Evolutionary conservation across 2,888 invertebrate species (phyloP), one percentile per base, ranked within the genome.

Genomic region (Onchidella celtica): DNA sequence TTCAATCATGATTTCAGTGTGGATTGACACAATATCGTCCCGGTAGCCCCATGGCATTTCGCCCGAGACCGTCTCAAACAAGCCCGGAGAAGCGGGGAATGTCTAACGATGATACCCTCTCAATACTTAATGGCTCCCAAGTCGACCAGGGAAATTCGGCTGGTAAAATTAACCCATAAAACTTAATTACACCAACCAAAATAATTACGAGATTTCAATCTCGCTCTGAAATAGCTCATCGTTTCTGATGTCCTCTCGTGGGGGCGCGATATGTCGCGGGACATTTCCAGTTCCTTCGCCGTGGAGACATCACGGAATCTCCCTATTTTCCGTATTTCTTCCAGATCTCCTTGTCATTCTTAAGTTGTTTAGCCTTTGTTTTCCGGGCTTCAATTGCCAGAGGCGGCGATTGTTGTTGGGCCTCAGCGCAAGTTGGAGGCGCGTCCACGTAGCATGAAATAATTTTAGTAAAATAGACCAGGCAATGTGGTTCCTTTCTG

Each of bases 141-240:
- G 73, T 73, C 79, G 79, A 17, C 73, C 17, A 17, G 63, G 73
- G 66, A 79, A 81, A 84, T 83, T 83, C 47, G 81, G 80, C 69
- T 47, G 78, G 75, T 59, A 81, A 82, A 85, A 84, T 84, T 84
- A 84, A 81, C 85, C 81, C 86, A 86, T 86, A 85, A 84, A 84
- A 83, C 84, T 83, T 84, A 85, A 85, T 85, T 86, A 85, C 83
- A 73, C 63, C 61, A 61, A 73, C 47, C 78, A 76, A 84, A 84
- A 85, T 85, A 85, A 85, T 85, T 85, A 83, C 83, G 80, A 84
- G 85, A 85, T 85, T 85, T 85, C 85, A 84, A 84, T 84, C 83
- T 81, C 74, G 79, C 81, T 79, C 70, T 57, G 68, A 81, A 83
- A 78, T 75, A 55, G 74, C 69, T 68, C 81, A 81, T 81, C 81